Base-by-base conservation (phyloP, 2,113 vertebrate genomes). In the Paralichthys olivaceus region DNA sequence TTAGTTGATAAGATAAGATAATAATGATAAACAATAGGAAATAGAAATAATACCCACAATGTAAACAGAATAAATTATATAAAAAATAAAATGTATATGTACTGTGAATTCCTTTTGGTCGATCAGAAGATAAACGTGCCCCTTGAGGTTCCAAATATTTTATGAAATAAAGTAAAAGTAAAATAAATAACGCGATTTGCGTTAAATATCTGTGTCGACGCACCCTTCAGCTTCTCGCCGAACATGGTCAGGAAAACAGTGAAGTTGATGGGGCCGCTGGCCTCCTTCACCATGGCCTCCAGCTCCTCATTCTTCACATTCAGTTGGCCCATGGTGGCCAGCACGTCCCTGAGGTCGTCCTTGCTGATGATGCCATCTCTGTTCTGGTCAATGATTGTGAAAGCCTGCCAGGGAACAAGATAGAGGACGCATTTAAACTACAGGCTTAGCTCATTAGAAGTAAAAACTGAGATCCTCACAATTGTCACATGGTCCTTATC, bases 231-330 rank as follows among this genome's bases (percentile, higher is more conserved):
- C 93, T 98, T 98, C 95, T 98, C 97, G 25, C 96, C 97, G 67
- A 98, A 98, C 96, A 98, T 97, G 88, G 94, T 96, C 85, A 97
- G 95, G 94, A 97, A 97, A 89, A 97, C 96, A 0, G 96, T 98
- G 94, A 98, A 98, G 91, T 97, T 98, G 91, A 98, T 98, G 82
- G 96, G 96, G 37, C 96, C 96, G 4, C 94, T 96, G 81, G 96
- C 96, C 85, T 98, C 96, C 89, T 98, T 97, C 80, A 98, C 91
- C 96, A 98, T 98, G 85, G 95, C 95, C 0, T 97, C 96, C 32
- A 97, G 86, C 91, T 98, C 96, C 84, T 97, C 96, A 80, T 95
- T 96, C 93, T 97, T 96, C 89, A 96, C 95, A 5, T 97, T 98
- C 80, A 98, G 91, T 76, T 96, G 96, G 89, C 96, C 96, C 96